Base-by-base conservation (phyloP, 1,140 invertebrate genomes). In the Heliconius congener region DNA sequence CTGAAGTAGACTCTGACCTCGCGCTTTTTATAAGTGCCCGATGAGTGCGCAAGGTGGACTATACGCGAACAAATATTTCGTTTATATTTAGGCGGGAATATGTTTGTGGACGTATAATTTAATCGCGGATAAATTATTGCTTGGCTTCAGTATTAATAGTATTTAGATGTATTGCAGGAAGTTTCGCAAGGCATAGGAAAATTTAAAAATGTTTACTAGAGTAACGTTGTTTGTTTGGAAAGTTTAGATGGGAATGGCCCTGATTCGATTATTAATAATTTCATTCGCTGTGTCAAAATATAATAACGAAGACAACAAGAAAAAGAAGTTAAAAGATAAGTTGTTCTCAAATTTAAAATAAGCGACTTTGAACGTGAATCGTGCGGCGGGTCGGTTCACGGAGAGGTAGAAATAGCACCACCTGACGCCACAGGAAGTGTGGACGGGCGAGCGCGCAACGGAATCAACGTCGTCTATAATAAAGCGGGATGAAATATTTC, bases 1-100 rank as follows among this genome's bases (percentile, higher is more conserved):
- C 71, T 81, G 83, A 85, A 87, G 84, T 78, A 87, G 83, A 85
- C 84, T 89, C 79, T 88, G 91, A 93, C 92, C 93, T 94, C 93
- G 93, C 82, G 89, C 91, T 92, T 92, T 94, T 93, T 94, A 93
- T 93, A 93, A 92, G 90, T 91, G 88, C 77, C 90, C 90, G 88
- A 90, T 90, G 90, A 93, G 90, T 85, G 89, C 89, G 90, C 88
- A 90, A 93, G 87, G 89, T 91, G 87, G 81, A 88, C 83, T 89
- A 86, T 84, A 82, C 81, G 88, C 88, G 87, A 88, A 81, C 86
- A 86, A 88, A 86, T 88, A 88, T 88, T 83, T 79, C 82, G 85
- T 88, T 89, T 93, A 93, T 90, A 94, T 93, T 93, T 94, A 93
- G 93, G 84, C 80, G 83, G 79, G 79, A 88, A 85, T 75, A 81